Evolutionary conservation across 2,797 vertebrate species (phyloP), one percentile per base, ranked within the genome.

Genomic region (Brotula barbata): DNA sequence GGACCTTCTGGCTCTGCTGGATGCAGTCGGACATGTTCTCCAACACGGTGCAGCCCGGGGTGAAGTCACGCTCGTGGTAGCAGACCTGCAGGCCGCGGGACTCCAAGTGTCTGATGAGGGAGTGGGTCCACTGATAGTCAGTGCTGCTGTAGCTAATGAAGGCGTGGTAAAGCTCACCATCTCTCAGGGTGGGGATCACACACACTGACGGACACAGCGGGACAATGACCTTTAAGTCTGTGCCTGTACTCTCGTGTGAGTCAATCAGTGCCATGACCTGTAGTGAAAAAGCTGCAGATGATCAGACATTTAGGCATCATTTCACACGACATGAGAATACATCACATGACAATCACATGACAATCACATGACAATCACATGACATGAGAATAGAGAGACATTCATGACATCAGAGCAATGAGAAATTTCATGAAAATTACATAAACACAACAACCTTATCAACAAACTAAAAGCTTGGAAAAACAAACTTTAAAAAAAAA

Each of bases 1-100:
- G 56, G 45, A 89, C 85, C 47, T 90, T 90, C 77, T 90, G 86
- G 74, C 86, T 90, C 62, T 81, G 68, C 41, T 86, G 86, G 70
- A 86, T 85, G 81, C 82, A 82, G 21, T 82, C 80, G 0, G 83
- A 83, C 83, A 89, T 86, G 71, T 89, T 91, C 62, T 90, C 87
- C 70, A 90, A 52, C 36, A 91, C 74, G 0, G 78, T 83, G 69
- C 84, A 80, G 2, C 85, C 86, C 0, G 85, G 75, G 16, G 37
- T 72, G 71, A 90, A 90, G 80, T 90, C 85, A 1, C 87, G 77
- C 33, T 89, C 75, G 0, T 88, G 87, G 68, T 77, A 86, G 53
- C 88, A 89, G 39, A 85, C 72, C 39, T 47, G 60, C 23, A 89
- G 61, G 21, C 67, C 68, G 0, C 40, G 33, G 6, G 37, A 43